Base-by-base conservation (phyloP, 2,888 invertebrate genomes). In the Campaea margaritaria region DNA sequence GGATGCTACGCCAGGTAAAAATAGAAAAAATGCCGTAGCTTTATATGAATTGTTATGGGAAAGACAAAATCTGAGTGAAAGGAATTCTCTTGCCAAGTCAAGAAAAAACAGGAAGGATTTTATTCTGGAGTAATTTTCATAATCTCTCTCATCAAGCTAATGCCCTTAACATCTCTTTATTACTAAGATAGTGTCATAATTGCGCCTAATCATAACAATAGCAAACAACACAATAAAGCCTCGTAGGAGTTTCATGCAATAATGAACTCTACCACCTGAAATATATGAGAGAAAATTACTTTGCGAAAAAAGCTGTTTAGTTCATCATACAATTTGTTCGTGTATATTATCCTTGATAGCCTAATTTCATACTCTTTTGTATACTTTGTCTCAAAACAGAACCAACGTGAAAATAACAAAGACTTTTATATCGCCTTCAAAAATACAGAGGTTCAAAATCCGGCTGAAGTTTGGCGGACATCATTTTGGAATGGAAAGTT, bases 291-390 rank as follows among this genome's bases (percentile, higher is more conserved):
- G 42, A 49, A 45, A 57, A 54, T 59, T 38, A 50, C 50, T 27
- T 42, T 3, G 16, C 11, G 36, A 41, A 52, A 14, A 31, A 38
- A 31, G 36, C 27, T 50, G 36, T 50, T 57, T 43, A 49, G 46
- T 58, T 56, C 53, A 43, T 46, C 56, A 50, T 43, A 45, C 46
- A 48, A 45, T 58, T 59, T 42, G 28, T 49, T 47, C 43, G 58
- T n/a, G 56, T 44, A 14, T 43, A 53, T 50, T 55, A 54, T 43
- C 45, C 54, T 28, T 44, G 46, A 48, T 46, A 38, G 52, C 45
- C 36, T 51, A 56, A 63, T 59, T 59, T 56, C 43, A 31, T 55
- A 51, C 38, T n/a, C n/a, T n/a, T 47, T 58, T 36, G 16, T 55
- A 2, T 9, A 34, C 10, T 9, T 34, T 36, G 36, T 36, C 36